Conservation (phyloP, 2,113 vertebrate species). For the Thryonomys swinderianus region DNA sequence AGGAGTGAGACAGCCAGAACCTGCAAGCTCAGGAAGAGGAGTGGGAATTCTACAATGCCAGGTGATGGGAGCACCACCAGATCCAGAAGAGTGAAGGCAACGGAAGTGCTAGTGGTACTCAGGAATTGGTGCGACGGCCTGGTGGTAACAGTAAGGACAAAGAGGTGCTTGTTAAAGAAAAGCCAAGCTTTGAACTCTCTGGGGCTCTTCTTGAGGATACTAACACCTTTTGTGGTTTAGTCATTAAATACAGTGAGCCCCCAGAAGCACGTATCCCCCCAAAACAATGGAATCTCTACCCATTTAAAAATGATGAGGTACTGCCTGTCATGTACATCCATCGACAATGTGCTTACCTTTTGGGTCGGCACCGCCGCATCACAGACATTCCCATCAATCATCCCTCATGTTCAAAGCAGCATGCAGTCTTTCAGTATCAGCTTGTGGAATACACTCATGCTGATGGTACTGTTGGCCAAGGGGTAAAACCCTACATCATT, state of each 20-base stretch:
- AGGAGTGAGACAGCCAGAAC: conserved; percentile 83
- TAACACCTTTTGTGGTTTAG: conserved; percentile 96
- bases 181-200: conserved; percentile 96
- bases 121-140: conserved; percentile 69
- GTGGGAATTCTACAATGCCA: conserved; percentile 90
- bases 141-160: conserved; percentile 70
- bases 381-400: conserved; percentile 99
- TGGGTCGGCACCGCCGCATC: conserved; percentile 95
- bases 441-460: conserved; percentile 88
- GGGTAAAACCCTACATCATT: conserved; percentile 97
- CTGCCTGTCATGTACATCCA: conserved; percentile 99
- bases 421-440: conserved; percentile 97
- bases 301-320: conserved; percentile 97
- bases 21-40: conserved; percentile 91
- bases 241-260: conserved; percentile 98
- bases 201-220: conserved; percentile 97
- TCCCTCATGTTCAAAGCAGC: conserved; percentile 98
- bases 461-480: conserved; percentile 93
- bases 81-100: conserved; percentile 84
- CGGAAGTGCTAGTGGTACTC: conserved; percentile 54
- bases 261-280: conserved; percentile 97
- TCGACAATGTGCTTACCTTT: conserved; percentile 96
- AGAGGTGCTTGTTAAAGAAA: conserved; percentile 89
- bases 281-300: conserved; percentile 97
- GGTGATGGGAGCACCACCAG: conserved; percentile 91